These are phyloP conservation scores for Drosophila emarginata DNA, from an alignment of 2,888 invertebrate genomes.

Conservation along the genomic window DNA sequence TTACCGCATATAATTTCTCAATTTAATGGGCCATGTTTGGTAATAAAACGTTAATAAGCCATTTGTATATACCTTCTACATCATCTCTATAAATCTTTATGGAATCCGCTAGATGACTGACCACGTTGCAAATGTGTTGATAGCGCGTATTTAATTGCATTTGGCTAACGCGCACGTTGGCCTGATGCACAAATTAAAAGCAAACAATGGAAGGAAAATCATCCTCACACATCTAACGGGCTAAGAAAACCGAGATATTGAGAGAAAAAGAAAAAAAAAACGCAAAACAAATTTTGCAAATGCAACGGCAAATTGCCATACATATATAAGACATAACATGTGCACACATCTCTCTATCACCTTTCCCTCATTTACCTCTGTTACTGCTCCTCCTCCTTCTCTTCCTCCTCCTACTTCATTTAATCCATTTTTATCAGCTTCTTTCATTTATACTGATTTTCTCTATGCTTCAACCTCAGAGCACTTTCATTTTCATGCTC, in stretches of 20 bases:
- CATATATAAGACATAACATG: constrained; percentile 48
- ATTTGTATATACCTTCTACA: constrained; percentile 51
- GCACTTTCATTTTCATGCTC: constrained; percentile 76
- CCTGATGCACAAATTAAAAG: constrained; percentile 64
- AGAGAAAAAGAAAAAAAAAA: not conserved
- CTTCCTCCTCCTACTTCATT: too few species aligned
- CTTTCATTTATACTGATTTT: constrained; percentile 26
- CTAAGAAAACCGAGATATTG: not conserved
- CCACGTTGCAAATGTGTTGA: constrained; percentile 56
- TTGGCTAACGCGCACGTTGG: constrained; percentile 50
- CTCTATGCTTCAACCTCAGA: constrained; percentile 14
- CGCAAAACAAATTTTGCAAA: constrained; percentile 42
- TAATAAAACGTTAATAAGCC: not conserved
- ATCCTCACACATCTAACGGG: constrained; percentile 1
- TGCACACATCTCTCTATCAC: not conserved
- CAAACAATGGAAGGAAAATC: constrained; percentile 60
- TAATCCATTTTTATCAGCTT: not conserved
- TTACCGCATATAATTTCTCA: not conserved
- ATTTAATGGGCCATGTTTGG: not conserved
- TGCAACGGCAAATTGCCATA: constrained; percentile 73
- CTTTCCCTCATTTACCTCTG: not conserved
- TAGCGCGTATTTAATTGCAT: constrained; percentile 55
- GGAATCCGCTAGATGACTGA: constrained; percentile 59
- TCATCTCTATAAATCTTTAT: constrained; percentile 20
- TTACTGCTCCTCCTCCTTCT: constrained; percentile 19